Conservation (phyloP, 2,113 vertebrate species). For the Globicephala melas region DNA sequence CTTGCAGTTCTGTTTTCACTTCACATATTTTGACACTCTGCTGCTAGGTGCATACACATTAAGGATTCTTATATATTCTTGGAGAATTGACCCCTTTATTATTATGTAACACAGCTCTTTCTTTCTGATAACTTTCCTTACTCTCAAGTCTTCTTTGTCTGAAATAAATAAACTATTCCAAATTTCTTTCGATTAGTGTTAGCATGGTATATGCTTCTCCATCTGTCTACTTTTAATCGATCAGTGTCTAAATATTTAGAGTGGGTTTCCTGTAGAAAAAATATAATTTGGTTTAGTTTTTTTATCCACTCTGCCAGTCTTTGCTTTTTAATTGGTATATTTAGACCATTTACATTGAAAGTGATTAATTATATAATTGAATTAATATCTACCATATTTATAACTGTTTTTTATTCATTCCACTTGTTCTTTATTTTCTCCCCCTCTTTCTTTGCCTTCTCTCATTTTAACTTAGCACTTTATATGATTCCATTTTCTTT, state of each 20-base stretch:
- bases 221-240: background rate
- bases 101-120: background rate
- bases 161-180: background rate
- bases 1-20: background rate
- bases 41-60: background rate
- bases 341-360: background rate
- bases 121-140: background rate
- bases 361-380: background rate
- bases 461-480: background rate
- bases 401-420: background rate
- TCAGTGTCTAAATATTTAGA: background rate
- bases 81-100: background rate
- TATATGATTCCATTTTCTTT: background rate
- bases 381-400: background rate
- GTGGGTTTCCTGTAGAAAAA: background rate
- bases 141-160: background rate
- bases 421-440: background rate
- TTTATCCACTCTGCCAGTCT: background rate
- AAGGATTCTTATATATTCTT: background rate
- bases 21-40: background rate
- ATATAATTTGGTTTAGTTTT: background rate
- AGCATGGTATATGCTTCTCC: background rate
- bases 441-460: background rate
- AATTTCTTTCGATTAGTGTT: background rate
- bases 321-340: background rate